phyloP scores from a whole-genome alignment of 2,797 vertebrate species.

The Sternotherus odoratus region DNA sequence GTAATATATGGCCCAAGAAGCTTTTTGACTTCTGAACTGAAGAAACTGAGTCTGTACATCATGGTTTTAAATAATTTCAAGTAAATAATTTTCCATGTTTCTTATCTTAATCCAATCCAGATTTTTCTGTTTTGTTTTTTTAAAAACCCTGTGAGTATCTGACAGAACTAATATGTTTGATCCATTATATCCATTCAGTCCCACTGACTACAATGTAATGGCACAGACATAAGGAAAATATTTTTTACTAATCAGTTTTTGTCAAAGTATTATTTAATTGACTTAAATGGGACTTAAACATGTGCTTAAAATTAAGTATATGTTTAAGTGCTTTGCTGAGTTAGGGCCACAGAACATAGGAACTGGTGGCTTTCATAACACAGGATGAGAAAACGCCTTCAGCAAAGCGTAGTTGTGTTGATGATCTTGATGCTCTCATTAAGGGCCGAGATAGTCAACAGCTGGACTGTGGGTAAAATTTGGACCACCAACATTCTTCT shows the following conservation, averaged over 20 bases:
- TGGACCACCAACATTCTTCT: too few species aligned
- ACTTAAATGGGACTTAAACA: background rate
- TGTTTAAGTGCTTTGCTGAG: background rate
- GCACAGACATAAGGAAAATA: background rate
- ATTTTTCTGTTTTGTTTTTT: background rate
- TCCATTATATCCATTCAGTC: background rate
- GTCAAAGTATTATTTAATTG: background rate
- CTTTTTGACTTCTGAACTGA: background rate
- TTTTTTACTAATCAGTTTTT: background rate
- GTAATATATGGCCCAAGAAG: background rate
- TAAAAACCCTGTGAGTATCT: background rate
- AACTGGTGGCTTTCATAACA: background rate
- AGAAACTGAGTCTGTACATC: background rate
- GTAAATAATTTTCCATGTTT: background rate
- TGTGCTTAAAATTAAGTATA: background rate
- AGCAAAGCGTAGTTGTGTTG: background rate
- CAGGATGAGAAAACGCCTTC: background rate
- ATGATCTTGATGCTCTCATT: background rate
- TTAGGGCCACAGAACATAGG: background rate
- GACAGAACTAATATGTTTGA: background rate
- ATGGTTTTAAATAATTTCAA: background rate
- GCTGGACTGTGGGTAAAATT: too few species aligned
- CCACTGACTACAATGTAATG: background rate
- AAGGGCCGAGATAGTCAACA: too few species aligned
- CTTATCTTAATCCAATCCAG: background rate